phyloP scores from a whole-genome alignment of 2,797 vertebrate genomes.

The Rhyacichthys aspro region DNA sequence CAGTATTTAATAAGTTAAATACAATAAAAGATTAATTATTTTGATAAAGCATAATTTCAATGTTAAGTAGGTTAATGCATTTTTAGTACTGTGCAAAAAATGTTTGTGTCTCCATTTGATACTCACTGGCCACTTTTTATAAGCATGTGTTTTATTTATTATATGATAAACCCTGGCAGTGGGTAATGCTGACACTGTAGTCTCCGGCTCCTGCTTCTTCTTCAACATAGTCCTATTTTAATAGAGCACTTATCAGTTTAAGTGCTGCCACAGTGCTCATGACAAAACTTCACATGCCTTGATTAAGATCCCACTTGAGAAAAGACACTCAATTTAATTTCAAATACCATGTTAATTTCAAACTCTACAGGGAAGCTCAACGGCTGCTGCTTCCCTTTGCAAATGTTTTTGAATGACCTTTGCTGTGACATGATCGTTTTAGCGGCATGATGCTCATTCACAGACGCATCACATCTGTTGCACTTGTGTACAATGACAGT shows the following conservation, averaged over 20 bases:
- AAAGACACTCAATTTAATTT: constrained; percentile 5
- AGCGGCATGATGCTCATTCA: background rate
- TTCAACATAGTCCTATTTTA: constrained; percentile 6
- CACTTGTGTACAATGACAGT: background rate
- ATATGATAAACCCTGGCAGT: too few species aligned
- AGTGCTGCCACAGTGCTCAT: constrained; percentile 11
- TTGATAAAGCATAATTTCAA: background rate
- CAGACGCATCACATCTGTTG: background rate
- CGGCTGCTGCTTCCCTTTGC: constrained; percentile 16
- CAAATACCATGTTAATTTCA: constrained; percentile 35
- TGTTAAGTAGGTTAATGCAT: too few species aligned
- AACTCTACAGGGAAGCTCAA: constrained; percentile 35
- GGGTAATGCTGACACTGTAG: too few species aligned
- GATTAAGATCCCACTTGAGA: constrained; percentile 33
- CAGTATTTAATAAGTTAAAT: too few species aligned
- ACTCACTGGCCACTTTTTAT: too few species aligned
- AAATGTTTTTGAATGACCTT: constrained; percentile 3
- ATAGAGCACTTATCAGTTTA: constrained; percentile 14
- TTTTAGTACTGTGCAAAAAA: background rate
- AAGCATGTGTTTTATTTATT: too few species aligned
- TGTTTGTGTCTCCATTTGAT: background rate
- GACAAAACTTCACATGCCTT: constrained; percentile 24
- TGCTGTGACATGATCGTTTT: background rate
- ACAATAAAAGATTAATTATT: too few species aligned
- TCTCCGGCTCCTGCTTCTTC: background rate